These are phyloP conservation scores for Malacoctenus gilli DNA, from an alignment of 2,797 vertebrate species.

Conservation along the genomic window DNA sequence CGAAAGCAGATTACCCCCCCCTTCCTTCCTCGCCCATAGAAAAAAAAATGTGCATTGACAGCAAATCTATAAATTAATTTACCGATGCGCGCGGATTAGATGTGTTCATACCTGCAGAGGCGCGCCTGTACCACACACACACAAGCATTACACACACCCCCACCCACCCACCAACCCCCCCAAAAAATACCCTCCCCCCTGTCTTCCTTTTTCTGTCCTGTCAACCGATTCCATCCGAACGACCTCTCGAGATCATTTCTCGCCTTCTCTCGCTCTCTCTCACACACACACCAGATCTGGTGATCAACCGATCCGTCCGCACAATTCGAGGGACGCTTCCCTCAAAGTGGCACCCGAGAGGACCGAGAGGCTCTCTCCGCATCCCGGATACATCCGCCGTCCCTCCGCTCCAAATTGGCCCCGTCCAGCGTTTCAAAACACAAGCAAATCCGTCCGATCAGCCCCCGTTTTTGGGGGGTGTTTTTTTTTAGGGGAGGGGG, in stretches of 20 bases:
- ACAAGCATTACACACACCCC: too few relatives aligned
- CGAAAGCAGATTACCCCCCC: conserved; percentile 7
- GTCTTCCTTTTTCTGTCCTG: conserved; percentile 38
- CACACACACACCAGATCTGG: background rate
- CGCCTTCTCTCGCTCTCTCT: background rate
- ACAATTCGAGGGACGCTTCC: conserved; percentile 14
- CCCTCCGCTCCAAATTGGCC: conserved; percentile 21
- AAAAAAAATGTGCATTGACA: conserved; percentile 17
- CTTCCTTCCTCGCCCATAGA: too few relatives aligned
- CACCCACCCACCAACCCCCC: conserved; percentile 8
- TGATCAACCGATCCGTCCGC: too few relatives aligned
- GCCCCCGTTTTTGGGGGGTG: too few relatives aligned
- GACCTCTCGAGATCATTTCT: conserved; percentile 2
- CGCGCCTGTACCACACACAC: conserved; percentile 61
- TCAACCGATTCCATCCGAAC: conserved; percentile 26
- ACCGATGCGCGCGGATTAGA: conserved; percentile 13
- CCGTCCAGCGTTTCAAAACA: conserved; percentile 18
- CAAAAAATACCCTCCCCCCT: background rate
- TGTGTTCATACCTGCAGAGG: conserved; percentile 74
- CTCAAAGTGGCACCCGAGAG: conserved; percentile 34
- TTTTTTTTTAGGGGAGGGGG: too few relatives aligned
- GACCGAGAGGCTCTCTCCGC: too few relatives aligned
- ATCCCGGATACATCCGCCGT: background rate
- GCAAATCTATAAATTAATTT: conserved; percentile 39
- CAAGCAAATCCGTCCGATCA: background rate